Evolutionary conservation across 2,888 invertebrate species (phyloP).

Genomic region (Protophormia terraenovae): DNA sequence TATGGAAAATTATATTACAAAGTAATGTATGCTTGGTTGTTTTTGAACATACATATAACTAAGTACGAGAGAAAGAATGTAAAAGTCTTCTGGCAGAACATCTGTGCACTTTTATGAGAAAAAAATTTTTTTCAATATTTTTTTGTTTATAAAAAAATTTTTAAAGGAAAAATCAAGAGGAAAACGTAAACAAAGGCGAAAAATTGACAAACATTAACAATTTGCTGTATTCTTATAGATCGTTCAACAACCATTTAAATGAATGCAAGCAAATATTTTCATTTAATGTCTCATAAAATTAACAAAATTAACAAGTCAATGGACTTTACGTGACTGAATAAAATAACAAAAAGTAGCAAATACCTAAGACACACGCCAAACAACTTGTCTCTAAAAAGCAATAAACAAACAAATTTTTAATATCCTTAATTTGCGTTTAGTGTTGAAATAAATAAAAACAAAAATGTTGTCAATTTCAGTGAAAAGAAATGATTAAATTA

Average conservation of each 20-base stretch:
- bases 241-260: neutral
- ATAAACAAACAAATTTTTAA: neutral
- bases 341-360: too few relatives aligned
- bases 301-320: neutral
- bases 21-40: neutral
- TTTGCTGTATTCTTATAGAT: too few relatives aligned
- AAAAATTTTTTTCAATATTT: neutral
- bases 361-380: neutral
- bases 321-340: neutral
- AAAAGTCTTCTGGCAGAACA: too few relatives aligned
- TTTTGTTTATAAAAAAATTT: neutral
- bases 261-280: neutral
- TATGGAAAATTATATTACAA: neutral
- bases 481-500: neutral
- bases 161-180: too few relatives aligned
- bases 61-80: too few relatives aligned
- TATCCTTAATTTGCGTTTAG: neutral
- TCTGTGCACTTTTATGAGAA: neutral
- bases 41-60: too few relatives aligned
- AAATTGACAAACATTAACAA: neutral
- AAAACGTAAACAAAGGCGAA: neutral
- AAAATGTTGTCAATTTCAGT: neutral
- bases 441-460: neutral
- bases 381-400: neutral
- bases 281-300: neutral